Conservation (phyloP, 1,140 invertebrate species). For the Lepidurus apus region DNA sequence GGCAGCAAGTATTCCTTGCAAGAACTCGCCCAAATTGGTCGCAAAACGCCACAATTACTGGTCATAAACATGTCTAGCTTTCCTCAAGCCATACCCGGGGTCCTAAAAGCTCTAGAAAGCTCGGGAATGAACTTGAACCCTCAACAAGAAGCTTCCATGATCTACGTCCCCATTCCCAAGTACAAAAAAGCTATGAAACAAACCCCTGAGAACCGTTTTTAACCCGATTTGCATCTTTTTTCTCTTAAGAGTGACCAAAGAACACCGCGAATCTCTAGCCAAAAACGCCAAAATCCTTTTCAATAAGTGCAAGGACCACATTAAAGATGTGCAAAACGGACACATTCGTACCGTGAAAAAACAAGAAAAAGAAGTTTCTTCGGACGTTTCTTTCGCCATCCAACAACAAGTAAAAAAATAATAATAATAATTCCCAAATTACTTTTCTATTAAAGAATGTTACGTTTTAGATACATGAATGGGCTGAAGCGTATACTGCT, state of each 20-base stretch:
- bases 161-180: slow-evolving; percentile 84
- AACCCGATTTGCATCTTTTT: neutral
- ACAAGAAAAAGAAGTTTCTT: slow-evolving; percentile 51
- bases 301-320: slow-evolving; percentile 67
- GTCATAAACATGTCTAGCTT: slow-evolving; percentile 74
- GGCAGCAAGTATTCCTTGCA: slow-evolving; percentile 76
- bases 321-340: slow-evolving; percentile 73
- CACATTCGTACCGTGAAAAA: slow-evolving; percentile 63
- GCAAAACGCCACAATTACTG: slow-evolving; percentile 80
- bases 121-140: slow-evolving; percentile 90
- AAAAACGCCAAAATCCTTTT: slow-evolving; percentile 81
- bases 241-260: slow-evolving; percentile 69
- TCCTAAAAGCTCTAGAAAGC: slow-evolving; percentile 63
- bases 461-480: slow-evolving; percentile 51
- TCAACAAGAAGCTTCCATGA: slow-evolving; percentile 84
- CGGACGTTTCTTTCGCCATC: slow-evolving; percentile 60
- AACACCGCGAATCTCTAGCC: slow-evolving; percentile 76
- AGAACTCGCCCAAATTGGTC: slow-evolving; percentile 78
- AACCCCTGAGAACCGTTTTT: neutral
- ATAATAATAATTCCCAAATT: too few relatives aligned
- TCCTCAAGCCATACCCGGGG: slow-evolving; percentile 73
- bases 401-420: slow-evolving; percentile 59
- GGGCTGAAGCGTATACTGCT: slow-evolving; percentile 59
- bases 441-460: neutral
- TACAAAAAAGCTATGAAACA: slow-evolving; percentile 45